Conservation (phyloP, 1,140 invertebrate genomes). For the Drosophila baimaii region DNA sequence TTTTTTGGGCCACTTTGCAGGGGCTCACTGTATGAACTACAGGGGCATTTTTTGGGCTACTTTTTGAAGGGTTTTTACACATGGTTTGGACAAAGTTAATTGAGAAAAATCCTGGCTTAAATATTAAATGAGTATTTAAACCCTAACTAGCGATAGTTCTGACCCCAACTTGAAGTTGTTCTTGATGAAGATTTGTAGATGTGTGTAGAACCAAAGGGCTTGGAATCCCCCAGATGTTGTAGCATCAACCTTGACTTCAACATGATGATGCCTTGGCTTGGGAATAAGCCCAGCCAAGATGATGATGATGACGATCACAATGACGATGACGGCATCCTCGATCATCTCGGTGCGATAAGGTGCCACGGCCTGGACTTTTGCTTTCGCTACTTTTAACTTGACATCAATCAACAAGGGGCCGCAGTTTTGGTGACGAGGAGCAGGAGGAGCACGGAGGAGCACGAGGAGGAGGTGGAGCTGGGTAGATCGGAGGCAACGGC, state of each 20-base stretch:
- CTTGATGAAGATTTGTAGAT: too few species aligned
- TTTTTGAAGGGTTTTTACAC: background rate
- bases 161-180: too few species aligned
- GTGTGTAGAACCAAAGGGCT: too few species aligned
- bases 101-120: too few species aligned
- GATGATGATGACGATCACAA: slow-evolving; percentile 17
- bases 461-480: too few species aligned
- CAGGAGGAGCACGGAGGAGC: too few species aligned
- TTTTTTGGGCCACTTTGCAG: slow-evolving; percentile 36
- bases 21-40: too few species aligned
- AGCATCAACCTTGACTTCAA: slow-evolving; percentile 38
- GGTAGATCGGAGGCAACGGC: too few species aligned
- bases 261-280: background rate
- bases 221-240: slow-evolving; percentile 1
- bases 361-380: slow-evolving; percentile 24
- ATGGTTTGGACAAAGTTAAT: background rate
- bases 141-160: background rate
- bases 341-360: slow-evolving; percentile 65
- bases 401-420: slow-evolving; percentile 63
- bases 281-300: slow-evolving; percentile 20
- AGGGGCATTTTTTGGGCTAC: background rate
- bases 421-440: background rate
- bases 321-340: slow-evolving; percentile 37
- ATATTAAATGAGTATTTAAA: background rate
- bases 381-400: slow-evolving; percentile 74